A percentile compares a stretch with the other conserved stretches of the same genome.
Conservation (phyloP, 1,140 invertebrate genomes). For the Subanguina moxae region DNA sequence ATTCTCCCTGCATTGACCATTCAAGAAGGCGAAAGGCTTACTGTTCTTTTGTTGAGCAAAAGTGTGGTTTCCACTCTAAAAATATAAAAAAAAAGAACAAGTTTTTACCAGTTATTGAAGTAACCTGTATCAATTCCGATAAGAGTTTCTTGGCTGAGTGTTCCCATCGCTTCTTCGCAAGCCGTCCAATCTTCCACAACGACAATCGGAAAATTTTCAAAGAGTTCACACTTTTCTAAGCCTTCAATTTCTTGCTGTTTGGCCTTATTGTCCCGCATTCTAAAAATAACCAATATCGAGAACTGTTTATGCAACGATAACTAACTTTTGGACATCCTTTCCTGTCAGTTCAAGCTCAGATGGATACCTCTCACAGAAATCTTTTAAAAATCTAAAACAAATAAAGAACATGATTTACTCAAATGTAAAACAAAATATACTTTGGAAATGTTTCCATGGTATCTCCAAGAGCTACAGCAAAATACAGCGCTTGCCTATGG, state of each 20-base stretch:
- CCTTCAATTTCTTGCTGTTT: too few species aligned
- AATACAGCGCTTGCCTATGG: neutral
- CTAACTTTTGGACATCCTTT: too few species aligned
- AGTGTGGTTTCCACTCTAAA: conserved; percentile 29
- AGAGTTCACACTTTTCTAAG: conserved; percentile 1
- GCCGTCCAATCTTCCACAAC: conserved; percentile 12
- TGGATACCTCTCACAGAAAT: too few species aligned
- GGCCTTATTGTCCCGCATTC: too few species aligned
- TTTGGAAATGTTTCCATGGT: neutral
- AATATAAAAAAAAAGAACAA: neutral
- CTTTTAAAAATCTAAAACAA: too few species aligned
- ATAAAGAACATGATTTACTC: neutral
- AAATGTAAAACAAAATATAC: neutral
- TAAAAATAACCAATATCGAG: too few species aligned
- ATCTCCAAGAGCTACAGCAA: conserved; percentile 4
- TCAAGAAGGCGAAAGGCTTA: conserved; percentile 2
- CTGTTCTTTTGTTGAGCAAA: conserved; percentile 18
- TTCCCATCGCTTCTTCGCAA: conserved; percentile 19
- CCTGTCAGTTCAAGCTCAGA: too few species aligned
- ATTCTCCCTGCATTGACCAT: too few species aligned
- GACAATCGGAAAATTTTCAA: conserved; percentile 12
- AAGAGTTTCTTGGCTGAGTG: conserved; percentile 6
- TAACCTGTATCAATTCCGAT: conserved; percentile 24
- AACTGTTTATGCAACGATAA: too few species aligned
- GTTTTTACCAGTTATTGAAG: neutral